Evolutionary conservation across 2,113 vertebrate genomes (phyloP).

Genomic region (Castor canadensis): DNA sequence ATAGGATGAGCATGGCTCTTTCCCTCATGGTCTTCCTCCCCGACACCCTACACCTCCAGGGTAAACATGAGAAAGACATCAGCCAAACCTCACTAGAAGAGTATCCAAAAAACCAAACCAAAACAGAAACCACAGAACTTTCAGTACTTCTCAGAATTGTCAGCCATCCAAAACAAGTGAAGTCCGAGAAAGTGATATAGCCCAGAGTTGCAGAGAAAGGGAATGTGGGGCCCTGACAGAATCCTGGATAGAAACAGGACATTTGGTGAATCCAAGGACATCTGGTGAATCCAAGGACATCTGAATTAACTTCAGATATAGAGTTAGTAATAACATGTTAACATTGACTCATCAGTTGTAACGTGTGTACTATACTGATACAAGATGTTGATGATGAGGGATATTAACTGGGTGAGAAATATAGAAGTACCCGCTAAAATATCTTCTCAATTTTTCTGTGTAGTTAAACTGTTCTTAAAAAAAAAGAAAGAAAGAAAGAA

Average conservation of each 20-base stretch:
- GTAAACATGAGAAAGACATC: not conserved
- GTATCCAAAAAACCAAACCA: no score
- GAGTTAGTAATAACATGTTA: not conserved
- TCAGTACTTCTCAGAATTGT: not conserved
- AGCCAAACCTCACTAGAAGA: not conserved
- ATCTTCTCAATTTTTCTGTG: not conserved
- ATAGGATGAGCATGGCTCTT: not conserved
- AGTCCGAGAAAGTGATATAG: not conserved
- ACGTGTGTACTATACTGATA: not conserved
- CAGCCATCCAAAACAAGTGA: not conserved
- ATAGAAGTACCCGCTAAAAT: not conserved
- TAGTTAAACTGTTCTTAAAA: not conserved
- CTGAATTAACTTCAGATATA: not conserved
- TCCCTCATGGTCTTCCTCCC: not conserved
- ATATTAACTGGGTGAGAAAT: not conserved
- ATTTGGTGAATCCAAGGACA: not conserved
- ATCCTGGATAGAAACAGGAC: not conserved
- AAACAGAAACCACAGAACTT: not conserved
- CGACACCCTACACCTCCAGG: not conserved
- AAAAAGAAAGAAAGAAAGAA: not conserved
- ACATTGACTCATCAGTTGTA: not conserved
- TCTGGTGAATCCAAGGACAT: not conserved
- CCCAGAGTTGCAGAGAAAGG: not conserved
- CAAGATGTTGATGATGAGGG: not conserved
- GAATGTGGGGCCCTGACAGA: not conserved